Percentiles rank a stretch among this genome's conserved stretches.
phyloP scores from a whole-genome alignment of 2,888 invertebrate species.

The Liodrosophila aerea region DNA sequence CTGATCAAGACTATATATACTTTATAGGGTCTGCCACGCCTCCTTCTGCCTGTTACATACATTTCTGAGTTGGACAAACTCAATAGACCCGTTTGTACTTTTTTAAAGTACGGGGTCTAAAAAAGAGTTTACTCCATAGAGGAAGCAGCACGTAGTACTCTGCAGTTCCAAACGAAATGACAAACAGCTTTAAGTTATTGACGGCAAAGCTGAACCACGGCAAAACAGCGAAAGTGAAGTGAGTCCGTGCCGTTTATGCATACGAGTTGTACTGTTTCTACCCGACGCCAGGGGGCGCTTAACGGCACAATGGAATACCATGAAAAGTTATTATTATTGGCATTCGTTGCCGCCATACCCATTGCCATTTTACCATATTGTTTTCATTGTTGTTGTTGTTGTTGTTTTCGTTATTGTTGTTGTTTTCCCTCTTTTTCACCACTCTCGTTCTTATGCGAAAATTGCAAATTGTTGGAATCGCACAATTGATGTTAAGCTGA shows the following conservation, averaged over 20 bases:
- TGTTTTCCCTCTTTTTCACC: conserved; percentile 26
- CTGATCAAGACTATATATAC: too few species aligned
- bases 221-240: conserved; percentile 10
- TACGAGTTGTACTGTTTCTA: not conserved
- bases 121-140: too few species aligned
- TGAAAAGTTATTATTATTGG: conserved; percentile 69
- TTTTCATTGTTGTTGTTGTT: conserved; percentile 10
- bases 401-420: conserved; percentile 25
- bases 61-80: too few species aligned
- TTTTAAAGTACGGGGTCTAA: too few species aligned
- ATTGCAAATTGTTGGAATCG: conserved; percentile 63
- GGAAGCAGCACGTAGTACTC: conserved; percentile 23
- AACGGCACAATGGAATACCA: conserved; percentile 42
- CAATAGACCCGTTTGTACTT: too few species aligned
- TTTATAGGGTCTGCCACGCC: too few species aligned
- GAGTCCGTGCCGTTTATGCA: conserved; percentile 14
- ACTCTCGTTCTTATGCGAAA: conserved; percentile 16
- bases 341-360: conserved; percentile 28
- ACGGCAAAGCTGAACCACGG: conserved; percentile 12
- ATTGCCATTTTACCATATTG: too few species aligned
- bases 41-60: too few species aligned
- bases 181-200: conserved; percentile 27
- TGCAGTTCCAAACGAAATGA: conserved; percentile 18
- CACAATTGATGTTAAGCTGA: conserved; percentile 38
- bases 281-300: conserved; percentile 30